phyloP scores from a whole-genome alignment of 2,797 vertebrate species.

The Channa striata region DNA sequence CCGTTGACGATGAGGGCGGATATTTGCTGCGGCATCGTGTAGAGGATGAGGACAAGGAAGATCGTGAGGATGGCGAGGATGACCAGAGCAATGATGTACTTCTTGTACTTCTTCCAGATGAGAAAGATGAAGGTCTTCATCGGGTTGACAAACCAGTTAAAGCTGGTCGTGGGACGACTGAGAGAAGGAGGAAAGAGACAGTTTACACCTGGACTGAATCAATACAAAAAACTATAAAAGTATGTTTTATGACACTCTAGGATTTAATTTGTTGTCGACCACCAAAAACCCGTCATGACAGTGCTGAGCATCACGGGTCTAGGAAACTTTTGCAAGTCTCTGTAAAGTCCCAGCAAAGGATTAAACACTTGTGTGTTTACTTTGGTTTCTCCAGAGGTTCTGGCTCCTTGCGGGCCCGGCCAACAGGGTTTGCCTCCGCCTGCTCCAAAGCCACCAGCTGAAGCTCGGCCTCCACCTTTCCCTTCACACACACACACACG shows the following conservation, averaged over 20 bases:
- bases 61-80: slow-evolving; percentile 84
- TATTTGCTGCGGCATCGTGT: slow-evolving; percentile 92
- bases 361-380: slow-evolving; percentile 67
- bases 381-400: slow-evolving; percentile 95
- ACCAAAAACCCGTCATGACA: too few species aligned
- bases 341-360: neutral
- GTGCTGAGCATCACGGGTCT: too few species aligned
- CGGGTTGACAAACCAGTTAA: slow-evolving; percentile 94
- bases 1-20: slow-evolving; percentile 89
- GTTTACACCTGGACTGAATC: slow-evolving; percentile 5
- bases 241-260: too few species aligned
- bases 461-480: slow-evolving; percentile 95
- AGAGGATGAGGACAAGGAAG: slow-evolving; percentile 90
- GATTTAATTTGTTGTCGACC: neutral
- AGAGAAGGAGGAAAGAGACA: slow-evolving; percentile 29
- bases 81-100: slow-evolving; percentile 88
- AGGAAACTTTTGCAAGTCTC: too few species aligned
- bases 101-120: slow-evolving; percentile 93
- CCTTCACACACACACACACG: slow-evolving; percentile 77
- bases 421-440: slow-evolving; percentile 90
- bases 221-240: too few species aligned
- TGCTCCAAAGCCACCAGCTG: slow-evolving; percentile 91
- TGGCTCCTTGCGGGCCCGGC: slow-evolving; percentile 90
- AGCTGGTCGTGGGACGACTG: slow-evolving; percentile 92
- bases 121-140: slow-evolving; percentile 95